Evolutionary conservation across 2,797 vertebrate genomes (phyloP).

Genomic region (Poecilia wingei): DNA sequence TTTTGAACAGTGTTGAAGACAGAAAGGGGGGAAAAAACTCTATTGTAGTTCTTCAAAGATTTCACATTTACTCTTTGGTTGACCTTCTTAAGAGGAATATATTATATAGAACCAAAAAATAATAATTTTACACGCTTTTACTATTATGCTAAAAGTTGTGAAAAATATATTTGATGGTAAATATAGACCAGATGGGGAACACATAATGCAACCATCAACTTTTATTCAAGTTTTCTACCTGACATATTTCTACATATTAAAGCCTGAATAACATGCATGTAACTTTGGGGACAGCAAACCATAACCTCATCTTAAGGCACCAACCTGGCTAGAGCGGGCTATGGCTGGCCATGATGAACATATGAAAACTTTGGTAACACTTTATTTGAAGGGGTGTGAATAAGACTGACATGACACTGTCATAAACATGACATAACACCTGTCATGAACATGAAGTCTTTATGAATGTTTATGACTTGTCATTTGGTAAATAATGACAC

Average conservation of each 20-base stretch:
- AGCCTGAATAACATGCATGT: neutral
- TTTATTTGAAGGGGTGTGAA: no score
- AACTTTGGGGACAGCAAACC: neutral
- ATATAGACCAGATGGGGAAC: neutral
- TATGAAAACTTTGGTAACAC: no score
- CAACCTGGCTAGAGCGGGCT: neutral
- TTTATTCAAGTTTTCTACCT: neutral
- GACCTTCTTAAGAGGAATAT: neutral
- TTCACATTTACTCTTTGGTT: neutral
- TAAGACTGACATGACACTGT: no score
- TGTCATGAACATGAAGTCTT: no score
- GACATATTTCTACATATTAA: neutral
- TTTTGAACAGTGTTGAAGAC: neutral
- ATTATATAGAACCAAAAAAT: neutral
- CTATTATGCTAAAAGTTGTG: neutral
- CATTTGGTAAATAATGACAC: no score
- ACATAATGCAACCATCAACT: neutral
- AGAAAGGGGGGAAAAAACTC: neutral
- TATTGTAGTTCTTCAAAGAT: neutral
- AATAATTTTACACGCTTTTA: neutral
- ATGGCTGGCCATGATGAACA: neutral
- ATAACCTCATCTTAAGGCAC: neutral
- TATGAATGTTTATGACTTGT: no score
- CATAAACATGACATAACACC: no score
- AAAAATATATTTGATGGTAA: constrained; percentile 1